Evolutionary conservation across 2,797 vertebrate species (phyloP).

Genomic region (Oreochromis mossambicus): DNA sequence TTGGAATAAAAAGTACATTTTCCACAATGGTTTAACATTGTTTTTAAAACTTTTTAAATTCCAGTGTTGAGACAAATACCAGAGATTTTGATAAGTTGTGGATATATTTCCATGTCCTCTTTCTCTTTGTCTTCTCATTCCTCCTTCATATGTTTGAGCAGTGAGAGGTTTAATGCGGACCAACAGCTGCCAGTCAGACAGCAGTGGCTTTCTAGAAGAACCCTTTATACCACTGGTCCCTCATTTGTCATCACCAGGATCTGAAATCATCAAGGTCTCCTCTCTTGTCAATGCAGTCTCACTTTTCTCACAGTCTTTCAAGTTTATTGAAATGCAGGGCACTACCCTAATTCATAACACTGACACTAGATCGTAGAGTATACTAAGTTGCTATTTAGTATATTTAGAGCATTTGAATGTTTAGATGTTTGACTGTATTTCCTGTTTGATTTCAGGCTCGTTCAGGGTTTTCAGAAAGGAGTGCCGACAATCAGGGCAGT

Average conservation of each 20-base stretch:
- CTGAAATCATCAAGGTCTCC: conserved; percentile 67
- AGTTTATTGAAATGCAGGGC: background rate
- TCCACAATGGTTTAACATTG: background rate
- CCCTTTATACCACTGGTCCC: conserved; percentile 50
- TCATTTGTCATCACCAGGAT: conserved; percentile 49
- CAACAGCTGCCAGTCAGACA: conserved; percentile 83
- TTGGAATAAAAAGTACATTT: background rate
- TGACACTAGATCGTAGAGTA: background rate
- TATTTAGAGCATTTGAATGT: background rate
- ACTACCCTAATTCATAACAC: background rate
- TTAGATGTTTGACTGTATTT: background rate
- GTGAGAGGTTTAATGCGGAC: conserved; percentile 61
- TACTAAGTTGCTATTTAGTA: fast-evolving
- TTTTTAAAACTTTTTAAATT: background rate
- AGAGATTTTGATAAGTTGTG: background rate
- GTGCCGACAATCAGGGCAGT: conserved; percentile 8
- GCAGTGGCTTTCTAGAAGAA: conserved; percentile 84
- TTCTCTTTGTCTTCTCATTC: background rate
- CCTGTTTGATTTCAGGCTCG: conserved; percentile 51
- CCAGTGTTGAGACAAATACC: background rate
- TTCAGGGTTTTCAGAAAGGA: conserved; percentile 37
- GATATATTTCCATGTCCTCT: background rate
- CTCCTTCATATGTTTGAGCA: background rate
- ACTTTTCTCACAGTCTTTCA: background rate
- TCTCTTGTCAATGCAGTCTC: background rate